Conservation (phyloP, 2,113 vertebrate species). For the Uria lomvia region DNA sequence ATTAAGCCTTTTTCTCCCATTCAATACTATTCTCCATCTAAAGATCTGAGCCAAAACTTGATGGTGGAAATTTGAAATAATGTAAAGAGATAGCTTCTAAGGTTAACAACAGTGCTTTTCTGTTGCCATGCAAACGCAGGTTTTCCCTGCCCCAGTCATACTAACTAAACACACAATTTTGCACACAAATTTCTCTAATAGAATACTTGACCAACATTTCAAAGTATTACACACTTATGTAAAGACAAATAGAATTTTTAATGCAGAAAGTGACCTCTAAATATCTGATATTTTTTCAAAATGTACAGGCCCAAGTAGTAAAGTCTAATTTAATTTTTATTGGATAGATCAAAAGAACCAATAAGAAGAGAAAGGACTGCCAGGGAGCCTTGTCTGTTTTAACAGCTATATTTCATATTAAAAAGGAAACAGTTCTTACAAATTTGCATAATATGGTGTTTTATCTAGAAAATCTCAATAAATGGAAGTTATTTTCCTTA, state of each 20-base stretch:
- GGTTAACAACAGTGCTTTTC: neutral
- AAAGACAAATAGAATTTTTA: neutral
- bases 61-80: neutral
- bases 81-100: neutral
- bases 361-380: neutral
- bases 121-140: neutral
- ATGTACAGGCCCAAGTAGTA: neutral
- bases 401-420: neutral
- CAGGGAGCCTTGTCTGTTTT: neutral
- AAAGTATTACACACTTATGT: neutral
- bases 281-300: neutral
- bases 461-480: neutral
- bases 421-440: neutral
- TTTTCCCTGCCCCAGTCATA: neutral
- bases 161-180: neutral
- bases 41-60: neutral
- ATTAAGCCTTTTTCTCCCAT: neutral
- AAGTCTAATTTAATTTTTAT: neutral
- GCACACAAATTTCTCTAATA: neutral
- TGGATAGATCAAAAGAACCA: neutral
- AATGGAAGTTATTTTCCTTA: neutral
- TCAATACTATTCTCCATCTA: neutral
- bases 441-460: neutral
- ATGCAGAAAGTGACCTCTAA: neutral
- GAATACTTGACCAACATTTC: neutral